Evolutionary conservation across 2,797 vertebrate species (phyloP).

Genomic region (Crenuchus spilurus): DNA sequence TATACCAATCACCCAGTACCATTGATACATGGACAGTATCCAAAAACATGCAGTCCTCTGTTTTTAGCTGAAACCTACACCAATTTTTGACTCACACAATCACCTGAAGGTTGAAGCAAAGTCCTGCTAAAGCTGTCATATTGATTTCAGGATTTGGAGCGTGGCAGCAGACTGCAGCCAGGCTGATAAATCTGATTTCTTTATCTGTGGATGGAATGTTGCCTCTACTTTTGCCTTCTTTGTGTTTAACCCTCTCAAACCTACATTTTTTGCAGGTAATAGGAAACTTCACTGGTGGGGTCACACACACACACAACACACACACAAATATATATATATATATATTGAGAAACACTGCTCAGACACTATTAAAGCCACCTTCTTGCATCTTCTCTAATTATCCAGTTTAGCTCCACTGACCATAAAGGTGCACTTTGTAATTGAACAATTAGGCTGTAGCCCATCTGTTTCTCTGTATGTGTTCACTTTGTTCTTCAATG

Average conservation of each 20-base stretch:
- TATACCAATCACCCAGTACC: constrained; percentile 7
- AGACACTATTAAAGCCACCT: too few relatives aligned
- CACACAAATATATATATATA: too few relatives aligned
- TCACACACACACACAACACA: too few relatives aligned
- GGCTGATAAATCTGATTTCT: neutral
- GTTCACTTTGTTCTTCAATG: too few relatives aligned
- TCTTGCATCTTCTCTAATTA: too few relatives aligned
- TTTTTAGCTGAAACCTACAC: neutral
- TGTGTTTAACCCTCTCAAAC: neutral
- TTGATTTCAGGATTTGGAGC: neutral
- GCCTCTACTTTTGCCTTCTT: neutral
- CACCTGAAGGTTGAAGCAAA: constrained; percentile 1
- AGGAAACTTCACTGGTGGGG: too few relatives aligned
- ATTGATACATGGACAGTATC: neutral
- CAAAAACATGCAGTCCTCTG: neutral
- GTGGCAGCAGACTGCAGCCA: neutral
- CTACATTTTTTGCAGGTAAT: neutral
- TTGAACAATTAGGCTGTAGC: too few relatives aligned
- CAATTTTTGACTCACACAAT: neutral
- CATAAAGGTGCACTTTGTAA: too few relatives aligned
- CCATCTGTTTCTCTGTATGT: too few relatives aligned
- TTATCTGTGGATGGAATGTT: neutral
- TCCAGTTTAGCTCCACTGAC: too few relatives aligned
- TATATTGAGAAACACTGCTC: too few relatives aligned
- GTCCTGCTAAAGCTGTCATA: neutral